Conservation (phyloP, 1,140 invertebrate genomes). For the Tribolium castaneum region DNA sequence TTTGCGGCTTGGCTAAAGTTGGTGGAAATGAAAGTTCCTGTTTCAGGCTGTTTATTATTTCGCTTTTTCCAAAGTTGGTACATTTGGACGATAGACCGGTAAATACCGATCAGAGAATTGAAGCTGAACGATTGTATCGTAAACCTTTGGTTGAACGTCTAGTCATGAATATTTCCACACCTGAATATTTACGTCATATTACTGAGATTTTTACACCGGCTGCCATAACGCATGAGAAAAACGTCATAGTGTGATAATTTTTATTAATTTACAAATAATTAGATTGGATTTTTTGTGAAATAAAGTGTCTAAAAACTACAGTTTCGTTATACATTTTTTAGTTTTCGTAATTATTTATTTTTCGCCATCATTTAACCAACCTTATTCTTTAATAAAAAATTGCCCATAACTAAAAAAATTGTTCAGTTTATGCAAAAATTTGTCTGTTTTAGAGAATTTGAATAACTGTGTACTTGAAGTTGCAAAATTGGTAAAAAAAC, state of each 20-base stretch:
- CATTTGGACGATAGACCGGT: slow-evolving; percentile 76
- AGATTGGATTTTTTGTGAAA: background rate
- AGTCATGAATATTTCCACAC: slow-evolving; percentile 41
- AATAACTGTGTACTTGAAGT: too few relatives aligned
- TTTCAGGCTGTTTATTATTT: slow-evolving; percentile 76
- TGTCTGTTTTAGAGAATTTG: too few relatives aligned
- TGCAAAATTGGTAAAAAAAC: background rate
- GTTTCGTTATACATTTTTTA: too few relatives aligned
- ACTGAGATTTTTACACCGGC: slow-evolving; percentile 42
- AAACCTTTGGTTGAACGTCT: slow-evolving; percentile 68
- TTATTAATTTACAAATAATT: background rate
- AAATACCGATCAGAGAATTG: slow-evolving; percentile 70
- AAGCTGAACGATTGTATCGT: slow-evolving; percentile 72
- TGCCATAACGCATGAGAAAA: slow-evolving; percentile 11
- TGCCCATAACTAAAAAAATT: too few relatives aligned
- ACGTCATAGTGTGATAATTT: slow-evolving; percentile 14
- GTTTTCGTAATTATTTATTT: too few relatives aligned
- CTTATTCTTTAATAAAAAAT: too few relatives aligned
- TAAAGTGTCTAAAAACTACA: too few relatives aligned
- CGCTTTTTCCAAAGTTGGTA: slow-evolving; percentile 72
- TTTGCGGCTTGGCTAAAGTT: background rate
- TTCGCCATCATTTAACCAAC: too few relatives aligned
- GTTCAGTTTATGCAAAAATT: too few relatives aligned
- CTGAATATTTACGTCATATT: slow-evolving; percentile 50
- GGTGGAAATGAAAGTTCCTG: too few relatives aligned